These are phyloP conservation scores for Pollenia labialis DNA, from an alignment of 2,888 invertebrate genomes.

Conservation along the genomic window DNA sequence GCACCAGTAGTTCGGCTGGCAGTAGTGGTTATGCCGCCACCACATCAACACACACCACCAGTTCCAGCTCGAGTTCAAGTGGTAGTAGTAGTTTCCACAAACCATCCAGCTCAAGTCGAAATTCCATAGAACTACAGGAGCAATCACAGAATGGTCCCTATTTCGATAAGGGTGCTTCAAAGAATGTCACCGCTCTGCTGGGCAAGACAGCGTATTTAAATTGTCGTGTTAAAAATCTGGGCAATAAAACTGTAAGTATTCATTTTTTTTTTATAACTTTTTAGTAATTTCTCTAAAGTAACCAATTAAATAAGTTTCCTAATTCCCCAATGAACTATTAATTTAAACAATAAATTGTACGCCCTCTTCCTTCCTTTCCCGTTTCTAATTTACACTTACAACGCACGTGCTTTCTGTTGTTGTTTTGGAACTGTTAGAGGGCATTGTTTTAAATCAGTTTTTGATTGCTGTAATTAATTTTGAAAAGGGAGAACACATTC, in stretches of 20 bases:
- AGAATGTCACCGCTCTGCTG: slow-evolving; percentile 91
- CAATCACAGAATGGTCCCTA: slow-evolving; percentile 88
- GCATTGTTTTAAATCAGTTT: slow-evolving; percentile 52
- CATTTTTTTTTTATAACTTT: slow-evolving; percentile 8
- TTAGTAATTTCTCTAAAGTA: not conserved
- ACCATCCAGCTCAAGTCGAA: slow-evolving; percentile 77
- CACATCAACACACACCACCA: slow-evolving; percentile 63
- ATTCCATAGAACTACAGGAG: slow-evolving; percentile 83
- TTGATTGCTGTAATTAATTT: slow-evolving; percentile 70
- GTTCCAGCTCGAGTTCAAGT: slow-evolving; percentile 36
- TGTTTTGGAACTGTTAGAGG: not conserved
- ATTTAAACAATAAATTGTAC: not conserved
- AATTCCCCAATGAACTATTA: slow-evolving; percentile 35
- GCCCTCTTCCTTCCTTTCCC: not conserved
- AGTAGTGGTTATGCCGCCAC: slow-evolving; percentile 54
- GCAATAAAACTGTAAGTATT: slow-evolving; percentile 93
- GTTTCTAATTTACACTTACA: not conserved
- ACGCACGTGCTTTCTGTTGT: not conserved
- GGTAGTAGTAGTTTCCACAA: slow-evolving; percentile 66
- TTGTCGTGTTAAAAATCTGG: slow-evolving; percentile 95
- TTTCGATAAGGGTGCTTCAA: slow-evolving; percentile 90
- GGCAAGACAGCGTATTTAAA: slow-evolving; percentile 96
- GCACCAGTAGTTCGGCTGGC: slow-evolving; percentile 51
- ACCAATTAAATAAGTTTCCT: not conserved
- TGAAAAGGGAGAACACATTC: slow-evolving; percentile 16